Evolutionary conservation across 2,888 invertebrate species (phyloP).

Genomic region (Halocaridina rubra): DNA sequence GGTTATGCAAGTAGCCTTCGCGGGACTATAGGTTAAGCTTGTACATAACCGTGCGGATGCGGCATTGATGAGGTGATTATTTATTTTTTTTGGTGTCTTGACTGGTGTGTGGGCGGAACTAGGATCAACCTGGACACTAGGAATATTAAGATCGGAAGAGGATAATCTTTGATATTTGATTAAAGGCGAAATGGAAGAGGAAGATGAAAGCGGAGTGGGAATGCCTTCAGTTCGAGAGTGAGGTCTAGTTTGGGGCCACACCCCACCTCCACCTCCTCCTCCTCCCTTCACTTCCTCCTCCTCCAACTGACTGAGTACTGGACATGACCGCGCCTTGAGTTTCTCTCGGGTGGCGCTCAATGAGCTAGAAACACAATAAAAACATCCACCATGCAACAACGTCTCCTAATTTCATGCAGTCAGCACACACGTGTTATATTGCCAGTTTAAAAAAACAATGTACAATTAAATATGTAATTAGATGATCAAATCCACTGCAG

Average conservation of each 20-base stretch:
- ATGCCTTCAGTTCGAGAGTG: conserved; percentile 9
- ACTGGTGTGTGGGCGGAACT: background rate
- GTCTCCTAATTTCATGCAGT: conserved; percentile 33
- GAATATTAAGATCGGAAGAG: conserved; percentile 44
- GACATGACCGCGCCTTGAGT: conserved; percentile 57
- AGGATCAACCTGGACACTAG: background rate
- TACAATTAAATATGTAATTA: too few relatives aligned
- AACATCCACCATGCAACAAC: conserved; percentile 54
- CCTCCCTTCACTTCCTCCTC: conserved; percentile 43
- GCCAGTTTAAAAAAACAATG: conserved; percentile 12
- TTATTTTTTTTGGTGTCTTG: background rate
- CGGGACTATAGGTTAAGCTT: background rate
- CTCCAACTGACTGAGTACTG: conserved; percentile 54
- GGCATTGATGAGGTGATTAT: background rate
- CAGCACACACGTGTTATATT: conserved; percentile 34
- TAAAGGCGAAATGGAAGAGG: conserved; percentile 24
- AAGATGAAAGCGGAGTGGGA: conserved; percentile 3
- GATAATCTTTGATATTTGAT: conserved; percentile 39
- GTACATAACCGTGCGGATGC: background rate
- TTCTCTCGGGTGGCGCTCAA: conserved; percentile 56
- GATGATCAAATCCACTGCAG: too few relatives aligned
- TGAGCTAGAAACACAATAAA: conserved; percentile 58
- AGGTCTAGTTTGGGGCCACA: background rate
- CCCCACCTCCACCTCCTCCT: conserved; percentile 35
- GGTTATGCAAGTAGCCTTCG: background rate